These are phyloP conservation scores for Vidua chalybeata DNA, from an alignment of 2,113 vertebrate species.

Conservation along the genomic window DNA sequence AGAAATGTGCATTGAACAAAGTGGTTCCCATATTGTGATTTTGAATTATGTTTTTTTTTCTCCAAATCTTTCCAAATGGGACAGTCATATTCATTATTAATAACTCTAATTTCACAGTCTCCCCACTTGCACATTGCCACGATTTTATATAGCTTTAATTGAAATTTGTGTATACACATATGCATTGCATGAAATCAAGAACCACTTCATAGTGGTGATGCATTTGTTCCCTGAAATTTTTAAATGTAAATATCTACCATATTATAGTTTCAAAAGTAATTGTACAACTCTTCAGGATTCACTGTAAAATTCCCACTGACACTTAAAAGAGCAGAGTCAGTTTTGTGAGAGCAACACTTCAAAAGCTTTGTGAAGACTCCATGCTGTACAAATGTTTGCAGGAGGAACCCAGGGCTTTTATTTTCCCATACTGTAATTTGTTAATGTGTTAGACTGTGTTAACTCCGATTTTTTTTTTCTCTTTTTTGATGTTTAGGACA, in stretches of 20 bases:
- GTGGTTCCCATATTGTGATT: not conserved
- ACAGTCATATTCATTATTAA: not conserved
- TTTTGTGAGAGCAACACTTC: not conserved
- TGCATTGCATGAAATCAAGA: not conserved
- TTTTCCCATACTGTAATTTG: not conserved
- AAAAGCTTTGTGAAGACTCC: not conserved
- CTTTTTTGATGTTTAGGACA: not conserved
- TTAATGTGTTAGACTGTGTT: not conserved
- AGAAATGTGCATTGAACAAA: not conserved
- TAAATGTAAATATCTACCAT: not conserved
- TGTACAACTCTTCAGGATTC: not conserved
- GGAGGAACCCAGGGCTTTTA: not conserved
- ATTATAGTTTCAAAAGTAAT: not conserved
- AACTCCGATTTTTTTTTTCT: not conserved
- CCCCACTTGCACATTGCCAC: not conserved
- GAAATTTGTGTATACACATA: not conserved
- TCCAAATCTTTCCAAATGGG: not conserved
- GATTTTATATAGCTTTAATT: not conserved
- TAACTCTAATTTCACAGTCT: not conserved
- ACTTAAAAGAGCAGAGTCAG: not conserved
- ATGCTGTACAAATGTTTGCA: not conserved
- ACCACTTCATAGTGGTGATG: not conserved
- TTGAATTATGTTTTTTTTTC: not conserved
- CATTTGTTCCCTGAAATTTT: not conserved
- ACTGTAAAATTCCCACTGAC: not conserved